Base-by-base conservation (phyloP, 2,113 vertebrate species). In the Corapipo altera region DNA sequence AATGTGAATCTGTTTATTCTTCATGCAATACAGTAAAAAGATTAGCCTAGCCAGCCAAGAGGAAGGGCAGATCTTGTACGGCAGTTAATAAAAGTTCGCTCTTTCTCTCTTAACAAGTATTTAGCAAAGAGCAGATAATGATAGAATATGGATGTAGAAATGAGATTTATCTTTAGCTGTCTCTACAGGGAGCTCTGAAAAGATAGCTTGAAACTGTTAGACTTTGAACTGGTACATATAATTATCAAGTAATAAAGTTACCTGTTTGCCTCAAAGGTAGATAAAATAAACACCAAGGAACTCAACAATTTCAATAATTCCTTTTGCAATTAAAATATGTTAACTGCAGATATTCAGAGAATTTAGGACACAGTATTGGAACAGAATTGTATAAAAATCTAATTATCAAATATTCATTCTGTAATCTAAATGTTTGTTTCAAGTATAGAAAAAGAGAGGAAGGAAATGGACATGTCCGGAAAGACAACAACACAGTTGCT, bases 241-340 rank as follows among this genome's bases (percentile, higher is more conserved):
- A 95, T 96, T 91, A 89, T 43, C 33, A 84, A 64, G 52, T 65
- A 91, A 94, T 75, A 91, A 76, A 87, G 74, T 85, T 58, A 91
- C 21, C 22, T 39, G 52, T 48, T 82, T 71, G 74, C 78, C 71
- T 94, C 24, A 75, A 41, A 89, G 48, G 48, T 59, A 79, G 61
- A 48, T 28, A 84, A 67, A 5, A 0, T 48, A 89, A 91, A 43
- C 85, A 81, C 8, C 13, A 73, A 73, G n/a, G 26, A 93, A 90
- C 17, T 75, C 46, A 24, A 8, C 69, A 35, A 87, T n/a, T 81
- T 90, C 58, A 74, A 18, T 85, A 88, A 93, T 76, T 82, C 28
- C 58, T 91, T 85, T 59, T 83, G 41, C 37, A 73, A 73, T 79
- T 82, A 83, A 91, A 44, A 57, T 81, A 72, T 2, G 9, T 24